These are phyloP conservation scores for Oreamnos americanus DNA, from an alignment of 2,113 vertebrate species.

Conservation along the genomic window DNA sequence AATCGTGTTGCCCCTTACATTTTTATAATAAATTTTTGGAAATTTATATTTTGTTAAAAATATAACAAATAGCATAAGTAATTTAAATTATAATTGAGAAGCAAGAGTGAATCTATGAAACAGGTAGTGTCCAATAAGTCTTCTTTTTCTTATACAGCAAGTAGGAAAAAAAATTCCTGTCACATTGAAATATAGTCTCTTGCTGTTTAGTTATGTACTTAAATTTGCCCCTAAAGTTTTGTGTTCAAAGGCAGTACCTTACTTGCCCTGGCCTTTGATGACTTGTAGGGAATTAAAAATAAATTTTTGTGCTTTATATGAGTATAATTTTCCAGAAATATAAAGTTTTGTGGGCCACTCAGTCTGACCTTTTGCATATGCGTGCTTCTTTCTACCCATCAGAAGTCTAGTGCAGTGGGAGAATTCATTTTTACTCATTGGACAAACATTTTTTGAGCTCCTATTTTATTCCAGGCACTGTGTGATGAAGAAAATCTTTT, in stretches of 20 bases:
- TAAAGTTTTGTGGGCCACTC: background rate
- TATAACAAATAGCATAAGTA: background rate
- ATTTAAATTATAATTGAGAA: background rate
- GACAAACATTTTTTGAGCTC: background rate
- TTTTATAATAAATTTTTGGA: background rate
- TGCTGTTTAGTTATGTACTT: background rate
- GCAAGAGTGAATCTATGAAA: background rate
- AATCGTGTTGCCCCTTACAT: background rate
- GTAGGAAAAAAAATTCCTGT: background rate
- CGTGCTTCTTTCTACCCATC: background rate
- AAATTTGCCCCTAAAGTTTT: constrained; percentile 8
- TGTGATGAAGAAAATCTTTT: background rate
- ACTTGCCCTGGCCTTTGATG: background rate
- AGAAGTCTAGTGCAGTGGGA: background rate
- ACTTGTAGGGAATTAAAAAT: background rate
- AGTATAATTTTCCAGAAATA: constrained; percentile 13
- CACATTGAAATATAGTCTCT: background rate
- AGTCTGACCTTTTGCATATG: background rate
- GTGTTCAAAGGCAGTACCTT: background rate
- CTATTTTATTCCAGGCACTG: background rate
- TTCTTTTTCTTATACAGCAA: background rate
- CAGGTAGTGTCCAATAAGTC: background rate
- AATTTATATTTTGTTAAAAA: constrained; percentile 34
- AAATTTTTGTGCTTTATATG: background rate
- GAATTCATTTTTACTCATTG: background rate